These are phyloP conservation scores for Xylocopa sonorina DNA, from an alignment of 1,140 invertebrate species.

Conservation along the genomic window DNA sequence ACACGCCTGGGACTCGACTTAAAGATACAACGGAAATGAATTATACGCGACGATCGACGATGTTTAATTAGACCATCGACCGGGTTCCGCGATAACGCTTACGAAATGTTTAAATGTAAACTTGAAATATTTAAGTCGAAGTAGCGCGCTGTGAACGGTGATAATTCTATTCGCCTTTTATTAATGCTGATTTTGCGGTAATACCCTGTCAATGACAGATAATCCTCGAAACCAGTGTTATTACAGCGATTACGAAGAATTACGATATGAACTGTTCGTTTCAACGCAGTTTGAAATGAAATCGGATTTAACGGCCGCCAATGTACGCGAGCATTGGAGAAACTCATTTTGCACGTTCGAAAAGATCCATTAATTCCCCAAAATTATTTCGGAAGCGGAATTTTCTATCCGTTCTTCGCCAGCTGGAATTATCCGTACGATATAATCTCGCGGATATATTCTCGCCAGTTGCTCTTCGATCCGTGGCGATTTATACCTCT, in stretches of 20 bases:
- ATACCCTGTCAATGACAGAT: background rate
- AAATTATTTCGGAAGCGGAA: background rate
- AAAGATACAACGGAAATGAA: too few species aligned
- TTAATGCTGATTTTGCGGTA: background rate
- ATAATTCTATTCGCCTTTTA: slow-evolving; percentile 10
- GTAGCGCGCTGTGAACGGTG: background rate
- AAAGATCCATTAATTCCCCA: background rate
- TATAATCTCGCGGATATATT: background rate
- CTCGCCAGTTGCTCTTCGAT: background rate
- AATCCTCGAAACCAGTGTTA: slow-evolving; percentile 11
- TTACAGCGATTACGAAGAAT: slow-evolving; percentile 24
- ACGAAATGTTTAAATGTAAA: too few species aligned
- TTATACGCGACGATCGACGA: too few species aligned
- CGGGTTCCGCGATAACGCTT: too few species aligned
- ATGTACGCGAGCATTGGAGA: background rate
- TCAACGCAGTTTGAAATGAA: slow-evolving; percentile 4
- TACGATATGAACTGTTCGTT: background rate
- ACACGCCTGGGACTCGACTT: too few species aligned
- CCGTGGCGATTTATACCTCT: background rate
- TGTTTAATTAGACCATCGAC: too few species aligned
- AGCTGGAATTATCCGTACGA: background rate
- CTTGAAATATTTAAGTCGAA: background rate
- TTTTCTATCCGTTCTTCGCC: background rate
- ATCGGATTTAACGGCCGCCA: background rate
- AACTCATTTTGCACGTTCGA: background rate